Conservation (phyloP, 2,113 vertebrate species). For the Lasiurus borealis region DNA sequence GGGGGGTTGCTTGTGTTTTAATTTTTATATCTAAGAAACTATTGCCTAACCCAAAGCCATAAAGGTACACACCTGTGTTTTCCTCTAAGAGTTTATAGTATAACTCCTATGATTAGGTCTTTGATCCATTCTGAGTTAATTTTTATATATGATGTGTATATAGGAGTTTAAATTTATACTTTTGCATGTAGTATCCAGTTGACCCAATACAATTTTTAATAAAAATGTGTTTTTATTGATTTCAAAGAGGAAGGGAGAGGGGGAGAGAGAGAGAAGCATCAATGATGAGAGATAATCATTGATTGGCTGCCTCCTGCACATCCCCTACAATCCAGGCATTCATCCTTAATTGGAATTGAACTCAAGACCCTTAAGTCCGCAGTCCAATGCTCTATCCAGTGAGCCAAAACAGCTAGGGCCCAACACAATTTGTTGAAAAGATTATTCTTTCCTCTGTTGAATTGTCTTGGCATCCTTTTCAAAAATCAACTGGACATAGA, state of each 20-base stretch:
- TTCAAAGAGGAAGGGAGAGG: too few relatives aligned
- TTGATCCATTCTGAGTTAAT: not conserved
- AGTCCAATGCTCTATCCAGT: too few relatives aligned
- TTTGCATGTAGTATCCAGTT: not conserved
- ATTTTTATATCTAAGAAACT: constrained; percentile 36
- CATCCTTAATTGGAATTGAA: too few relatives aligned
- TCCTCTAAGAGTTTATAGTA: not conserved
- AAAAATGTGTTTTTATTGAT: not conserved
- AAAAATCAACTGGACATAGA: not conserved
- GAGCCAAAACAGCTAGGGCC: too few relatives aligned
- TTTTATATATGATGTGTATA: not conserved
- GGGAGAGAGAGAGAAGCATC: too few relatives aligned
- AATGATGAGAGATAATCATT: too few relatives aligned
- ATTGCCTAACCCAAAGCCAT: not conserved
- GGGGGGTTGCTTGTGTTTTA: constrained; percentile 4
- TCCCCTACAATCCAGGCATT: too few relatives aligned
- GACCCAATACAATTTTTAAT: not conserved
- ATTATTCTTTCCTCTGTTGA: constrained; percentile 1
- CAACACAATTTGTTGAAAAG: not conserved
- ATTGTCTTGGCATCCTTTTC: not conserved
- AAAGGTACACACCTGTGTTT: not conserved
- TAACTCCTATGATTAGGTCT: constrained; percentile 6
- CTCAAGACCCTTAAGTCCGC: too few relatives aligned
- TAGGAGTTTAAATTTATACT: constrained; percentile 28
- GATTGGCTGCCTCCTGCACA: too few relatives aligned